phyloP scores from a whole-genome alignment of 2,113 vertebrate genomes.

The Miniopterus natalensis region DNA sequence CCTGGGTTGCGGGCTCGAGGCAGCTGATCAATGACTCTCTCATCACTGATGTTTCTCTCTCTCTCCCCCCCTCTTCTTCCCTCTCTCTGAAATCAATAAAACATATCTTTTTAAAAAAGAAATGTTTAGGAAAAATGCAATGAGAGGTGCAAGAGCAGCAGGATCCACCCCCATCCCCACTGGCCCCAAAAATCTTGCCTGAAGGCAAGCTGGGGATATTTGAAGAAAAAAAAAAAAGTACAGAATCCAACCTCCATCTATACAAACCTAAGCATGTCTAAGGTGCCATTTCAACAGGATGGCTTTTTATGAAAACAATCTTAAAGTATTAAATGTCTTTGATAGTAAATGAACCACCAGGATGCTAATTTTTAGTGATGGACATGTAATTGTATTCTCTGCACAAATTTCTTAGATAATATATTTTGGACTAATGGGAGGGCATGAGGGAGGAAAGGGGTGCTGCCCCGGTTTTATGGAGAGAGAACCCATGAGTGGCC shows the following conservation, averaged over 20 bases:
- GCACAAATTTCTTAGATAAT: background rate
- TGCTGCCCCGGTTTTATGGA: background rate
- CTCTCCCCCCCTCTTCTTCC: no score
- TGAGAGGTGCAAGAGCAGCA: background rate
- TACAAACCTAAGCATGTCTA: background rate
- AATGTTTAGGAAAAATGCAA: background rate
- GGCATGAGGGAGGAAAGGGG: background rate
- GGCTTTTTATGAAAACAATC: background rate
- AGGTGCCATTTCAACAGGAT: background rate
- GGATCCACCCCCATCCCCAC: fast-evolving
- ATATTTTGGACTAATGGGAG: background rate
- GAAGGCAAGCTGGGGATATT: background rate
- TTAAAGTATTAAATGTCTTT: background rate
- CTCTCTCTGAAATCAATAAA: no score
- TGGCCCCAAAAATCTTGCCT: fast-evolving
- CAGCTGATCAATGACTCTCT: no score
- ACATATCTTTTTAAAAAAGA: no score
- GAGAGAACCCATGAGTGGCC: no score
- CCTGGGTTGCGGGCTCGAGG: no score
- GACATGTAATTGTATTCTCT: background rate
- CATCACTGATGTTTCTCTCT: no score
- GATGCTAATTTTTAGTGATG: background rate
- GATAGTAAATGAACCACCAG: background rate
- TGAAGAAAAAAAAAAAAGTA: background rate
- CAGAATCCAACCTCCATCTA: background rate